These are phyloP conservation scores for Setophaga kirtlandii DNA, from an alignment of 2,113 vertebrate species.

Conservation along the genomic window DNA sequence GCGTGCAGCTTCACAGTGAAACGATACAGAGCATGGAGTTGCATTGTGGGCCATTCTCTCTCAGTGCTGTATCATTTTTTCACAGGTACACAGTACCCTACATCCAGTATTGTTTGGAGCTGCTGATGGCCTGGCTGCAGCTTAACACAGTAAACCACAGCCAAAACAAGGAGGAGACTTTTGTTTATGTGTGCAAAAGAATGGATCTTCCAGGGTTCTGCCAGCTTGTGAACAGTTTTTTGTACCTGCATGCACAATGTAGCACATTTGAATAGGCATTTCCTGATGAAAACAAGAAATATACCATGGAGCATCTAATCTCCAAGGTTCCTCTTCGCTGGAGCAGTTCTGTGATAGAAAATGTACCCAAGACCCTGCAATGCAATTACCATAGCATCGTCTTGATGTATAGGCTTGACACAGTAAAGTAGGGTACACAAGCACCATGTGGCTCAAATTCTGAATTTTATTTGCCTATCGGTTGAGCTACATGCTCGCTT, in stretches of 20 bases:
- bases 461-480: conserved; percentile 84
- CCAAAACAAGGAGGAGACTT: background rate
- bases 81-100: background rate
- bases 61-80: background rate
- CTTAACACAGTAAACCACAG: background rate
- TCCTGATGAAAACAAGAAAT: conserved; percentile 67
- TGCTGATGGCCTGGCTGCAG: background rate
- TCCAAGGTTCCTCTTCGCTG: conserved; percentile 58
- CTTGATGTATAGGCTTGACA: conserved; percentile 76
- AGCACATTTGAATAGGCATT: conserved; percentile 54
- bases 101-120: background rate
- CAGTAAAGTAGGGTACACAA: conserved; percentile 76
- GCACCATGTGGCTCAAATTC: conserved; percentile 81
- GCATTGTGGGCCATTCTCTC: background rate
- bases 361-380: conserved; percentile 56
- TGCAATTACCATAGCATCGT: conserved; percentile 73
- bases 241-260: conserved; percentile 3
- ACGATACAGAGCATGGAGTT: background rate
- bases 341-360: conserved; percentile 52
- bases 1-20: background rate
- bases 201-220: background rate
- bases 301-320: conserved; percentile 55
- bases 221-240: conserved; percentile 23
- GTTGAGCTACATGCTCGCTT: conserved; percentile 87
- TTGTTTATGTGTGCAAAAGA: background rate